A percentile compares a stretch with the other conserved stretches of the same genome.
Evolutionary conservation across 2,113 vertebrate species (phyloP).

Genomic region (Taurulus bubalis): DNA sequence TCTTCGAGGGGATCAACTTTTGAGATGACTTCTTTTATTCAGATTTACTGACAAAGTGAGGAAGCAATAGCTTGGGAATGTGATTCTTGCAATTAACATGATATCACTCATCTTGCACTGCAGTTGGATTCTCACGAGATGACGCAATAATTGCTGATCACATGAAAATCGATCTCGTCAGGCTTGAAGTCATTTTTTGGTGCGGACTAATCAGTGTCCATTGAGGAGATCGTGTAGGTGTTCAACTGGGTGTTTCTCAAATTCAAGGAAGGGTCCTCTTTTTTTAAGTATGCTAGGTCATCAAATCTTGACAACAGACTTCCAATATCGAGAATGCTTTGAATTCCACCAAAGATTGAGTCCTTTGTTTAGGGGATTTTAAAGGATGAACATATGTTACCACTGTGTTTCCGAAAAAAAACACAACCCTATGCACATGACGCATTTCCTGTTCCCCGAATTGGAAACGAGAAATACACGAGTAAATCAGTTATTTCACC

Average conservation of each 20-base stretch:
- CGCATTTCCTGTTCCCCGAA: too few species aligned
- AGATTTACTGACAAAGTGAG: slow-evolving; percentile 21
- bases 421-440: too few species aligned
- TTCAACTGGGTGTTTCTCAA: not conserved
- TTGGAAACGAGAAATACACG: too few species aligned
- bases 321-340: too few species aligned
- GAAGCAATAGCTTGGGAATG: not conserved
- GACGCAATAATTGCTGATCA: not conserved
- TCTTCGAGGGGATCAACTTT: slow-evolving; percentile 31
- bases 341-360: too few species aligned
- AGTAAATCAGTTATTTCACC: too few species aligned
- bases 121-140: not conserved
- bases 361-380: too few species aligned
- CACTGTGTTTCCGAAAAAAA: too few species aligned
- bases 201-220: not conserved
- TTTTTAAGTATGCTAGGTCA: too few species aligned
- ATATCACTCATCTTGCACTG: not conserved
- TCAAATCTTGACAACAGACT: too few species aligned
- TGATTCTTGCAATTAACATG: not conserved
- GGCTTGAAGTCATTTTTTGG: not conserved
- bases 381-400: too few species aligned
- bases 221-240: not conserved
- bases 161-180: not conserved
- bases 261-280: not conserved
- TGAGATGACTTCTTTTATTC: slow-evolving; percentile 45